Evolutionary conservation across 2,888 invertebrate species (phyloP).

Genomic region (Abrostola tripartita): DNA sequence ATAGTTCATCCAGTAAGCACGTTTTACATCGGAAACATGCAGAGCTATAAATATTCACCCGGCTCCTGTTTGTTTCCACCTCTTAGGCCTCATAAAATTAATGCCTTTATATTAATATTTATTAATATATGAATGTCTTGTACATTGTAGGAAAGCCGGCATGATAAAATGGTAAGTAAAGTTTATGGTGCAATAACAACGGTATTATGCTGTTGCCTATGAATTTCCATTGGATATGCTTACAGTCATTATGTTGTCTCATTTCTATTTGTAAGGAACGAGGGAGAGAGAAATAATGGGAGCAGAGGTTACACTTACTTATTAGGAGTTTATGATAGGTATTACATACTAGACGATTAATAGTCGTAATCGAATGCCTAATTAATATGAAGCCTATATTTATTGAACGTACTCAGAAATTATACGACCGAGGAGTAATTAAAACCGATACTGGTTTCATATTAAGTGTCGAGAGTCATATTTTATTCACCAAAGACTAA

Average conservation of each 20-base stretch:
- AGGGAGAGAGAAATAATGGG: conserved; percentile 42
- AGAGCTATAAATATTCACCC: conserved; percentile 83
- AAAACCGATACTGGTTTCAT: conserved; percentile 28
- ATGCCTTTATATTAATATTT: conserved; percentile 85
- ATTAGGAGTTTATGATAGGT: conserved; percentile 53
- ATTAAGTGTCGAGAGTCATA: conserved; percentile 20
- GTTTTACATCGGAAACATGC: conserved; percentile 75
- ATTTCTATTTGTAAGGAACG: conserved; percentile 43
- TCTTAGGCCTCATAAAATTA: conserved; percentile 86
- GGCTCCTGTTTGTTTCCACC: conserved; percentile 79
- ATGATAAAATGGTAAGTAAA: conserved; percentile 83
- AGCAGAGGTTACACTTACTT: conserved; percentile 49
- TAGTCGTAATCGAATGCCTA: conserved; percentile 45
- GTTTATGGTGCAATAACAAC: conserved; percentile 82
- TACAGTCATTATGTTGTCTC: conserved; percentile 55
- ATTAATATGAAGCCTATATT: conserved; percentile 51
- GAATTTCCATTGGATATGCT: conserved; percentile 69
- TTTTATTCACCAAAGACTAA: conserved; percentile 3
- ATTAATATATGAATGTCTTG: conserved; percentile 81
- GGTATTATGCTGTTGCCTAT: conserved; percentile 71
- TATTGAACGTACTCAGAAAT: conserved; percentile 30
- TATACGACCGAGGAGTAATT: conserved; percentile 31
- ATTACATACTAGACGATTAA: conserved; percentile 42
- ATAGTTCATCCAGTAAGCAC: conserved; percentile 47
- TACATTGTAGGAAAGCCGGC: conserved; percentile 70